Percentiles rank a stretch among this genome's conserved stretches.
Evolutionary conservation across 2,797 vertebrate genomes (phyloP).

Genomic region (Sorex maritimensis): DNA sequence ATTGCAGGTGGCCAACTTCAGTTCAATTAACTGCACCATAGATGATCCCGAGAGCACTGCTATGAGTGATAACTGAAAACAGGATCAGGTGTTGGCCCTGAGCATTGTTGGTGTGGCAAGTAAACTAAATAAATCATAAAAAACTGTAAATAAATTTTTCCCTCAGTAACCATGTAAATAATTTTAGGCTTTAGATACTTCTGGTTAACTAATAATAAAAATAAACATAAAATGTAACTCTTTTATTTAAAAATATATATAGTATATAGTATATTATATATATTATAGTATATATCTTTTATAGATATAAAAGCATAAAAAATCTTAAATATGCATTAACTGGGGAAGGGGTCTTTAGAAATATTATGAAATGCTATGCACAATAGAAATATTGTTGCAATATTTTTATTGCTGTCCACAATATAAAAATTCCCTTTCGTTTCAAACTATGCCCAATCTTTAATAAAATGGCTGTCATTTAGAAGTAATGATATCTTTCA

Average conservation of each 20-base stretch:
- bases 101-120: too few species aligned
- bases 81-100: too few species aligned
- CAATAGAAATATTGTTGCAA: slow-evolving; percentile 5
- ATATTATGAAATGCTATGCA: neutral
- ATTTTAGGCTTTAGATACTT: neutral
- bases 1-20: too few species aligned
- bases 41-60: too few species aligned
- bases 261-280: neutral
- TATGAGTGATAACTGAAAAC: too few species aligned
- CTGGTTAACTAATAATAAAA: neutral
- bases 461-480: slow-evolving; percentile 33
- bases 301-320: neutral
- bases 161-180: neutral
- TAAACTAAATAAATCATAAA: too few species aligned
- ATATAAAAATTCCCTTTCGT: slow-evolving; percentile 23
- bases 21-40: too few species aligned
- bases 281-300: neutral
- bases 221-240: neutral
- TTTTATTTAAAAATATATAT: neutral
- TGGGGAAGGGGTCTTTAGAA: neutral
- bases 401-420: neutral
- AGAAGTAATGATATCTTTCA: slow-evolving; percentile 33
- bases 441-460: slow-evolving; percentile 44
- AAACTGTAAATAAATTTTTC: too few species aligned
- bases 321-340: slow-evolving; percentile 2